Conservation (phyloP, 2,113 vertebrate species). For the Chloropsis cyanopogon region DNA sequence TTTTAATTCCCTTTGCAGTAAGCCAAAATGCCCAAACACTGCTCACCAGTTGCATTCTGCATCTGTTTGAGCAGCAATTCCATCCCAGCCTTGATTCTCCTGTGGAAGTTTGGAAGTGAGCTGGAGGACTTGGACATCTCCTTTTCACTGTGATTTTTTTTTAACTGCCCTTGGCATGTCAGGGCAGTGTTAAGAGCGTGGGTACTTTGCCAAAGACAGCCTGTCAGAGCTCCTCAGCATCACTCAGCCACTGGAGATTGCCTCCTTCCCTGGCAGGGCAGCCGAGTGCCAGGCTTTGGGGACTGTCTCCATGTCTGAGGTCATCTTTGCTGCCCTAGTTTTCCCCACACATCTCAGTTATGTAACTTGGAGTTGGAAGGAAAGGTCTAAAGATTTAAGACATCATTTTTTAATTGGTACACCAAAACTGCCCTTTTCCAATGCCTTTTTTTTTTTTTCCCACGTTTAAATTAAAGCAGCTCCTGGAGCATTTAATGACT, state of each 20-base stretch:
- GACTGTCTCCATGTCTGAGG: background rate
- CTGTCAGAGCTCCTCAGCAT: background rate
- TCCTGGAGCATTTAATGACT: slow-evolving; percentile 53
- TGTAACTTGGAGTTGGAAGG: background rate
- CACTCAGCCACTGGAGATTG: background rate
- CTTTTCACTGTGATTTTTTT: background rate
- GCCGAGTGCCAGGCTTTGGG: background rate
- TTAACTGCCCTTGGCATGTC: background rate
- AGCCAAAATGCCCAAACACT: too few relatives aligned
- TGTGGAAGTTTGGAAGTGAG: background rate
- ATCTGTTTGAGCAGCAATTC: background rate
- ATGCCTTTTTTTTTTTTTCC: background rate
- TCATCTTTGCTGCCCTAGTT: background rate
- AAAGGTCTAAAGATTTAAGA: background rate
- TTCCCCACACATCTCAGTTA: background rate
- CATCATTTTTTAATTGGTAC: slow-evolving; percentile 29
- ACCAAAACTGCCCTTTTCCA: background rate
- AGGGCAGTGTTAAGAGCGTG: background rate
- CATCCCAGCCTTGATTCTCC: background rate
- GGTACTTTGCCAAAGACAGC: background rate
- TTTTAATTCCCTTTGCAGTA: background rate
- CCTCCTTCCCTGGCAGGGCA: slow-evolving; percentile 1
- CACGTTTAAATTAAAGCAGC: slow-evolving; percentile 13
- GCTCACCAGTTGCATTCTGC: background rate
- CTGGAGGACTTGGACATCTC: background rate